A percentile compares a stretch with the other conserved stretches of the same genome.
phyloP scores from a whole-genome alignment of 2,888 invertebrate genomes.

The Xestia c-nigrum region DNA sequence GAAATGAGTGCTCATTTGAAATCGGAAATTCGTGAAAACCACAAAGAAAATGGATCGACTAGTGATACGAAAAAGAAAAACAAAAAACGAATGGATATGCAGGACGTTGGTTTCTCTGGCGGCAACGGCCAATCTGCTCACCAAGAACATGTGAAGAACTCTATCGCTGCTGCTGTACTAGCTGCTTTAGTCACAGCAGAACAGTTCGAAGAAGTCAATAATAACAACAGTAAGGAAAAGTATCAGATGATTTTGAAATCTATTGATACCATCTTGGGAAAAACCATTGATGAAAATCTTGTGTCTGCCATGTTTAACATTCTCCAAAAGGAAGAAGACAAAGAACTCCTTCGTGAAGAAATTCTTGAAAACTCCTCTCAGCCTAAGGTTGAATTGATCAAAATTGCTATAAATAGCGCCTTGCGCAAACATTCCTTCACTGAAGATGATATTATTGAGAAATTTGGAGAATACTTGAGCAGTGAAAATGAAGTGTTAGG shows the following conservation, averaged over 20 bases:
- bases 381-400: conserved; percentile 92
- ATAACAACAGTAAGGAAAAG: conserved; percentile 88
- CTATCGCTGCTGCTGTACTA: conserved; percentile 88
- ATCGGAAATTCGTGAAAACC: conserved; percentile 81
- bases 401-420: conserved; percentile 88
- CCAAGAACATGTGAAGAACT: conserved; percentile 89
- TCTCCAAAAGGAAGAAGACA: conserved; percentile 88
- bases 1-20: conserved; percentile 89
- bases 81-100: conserved; percentile 77
- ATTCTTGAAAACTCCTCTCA: conserved; percentile 88
- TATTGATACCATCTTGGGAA: conserved; percentile 88
- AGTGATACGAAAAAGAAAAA: conserved; percentile 79
- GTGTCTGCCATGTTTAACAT: conserved; percentile 88
- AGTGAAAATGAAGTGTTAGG: conserved; percentile 91
- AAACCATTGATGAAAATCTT: conserved; percentile 87
- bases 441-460: conserved; percentile 91
- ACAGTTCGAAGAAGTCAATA: conserved; percentile 88
- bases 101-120: conserved; percentile 70
- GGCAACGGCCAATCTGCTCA: conserved; percentile 80
- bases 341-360: conserved; percentile 87
- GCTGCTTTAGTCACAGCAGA: conserved; percentile 89
- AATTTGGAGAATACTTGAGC: conserved; percentile 91
- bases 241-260: conserved; percentile 88
- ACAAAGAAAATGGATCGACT: conserved; percentile 71
- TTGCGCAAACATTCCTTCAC: conserved; percentile 86